Evolutionary conservation across 1,140 invertebrate genomes (phyloP).

Genomic region (Antheraea pernyi): DNA sequence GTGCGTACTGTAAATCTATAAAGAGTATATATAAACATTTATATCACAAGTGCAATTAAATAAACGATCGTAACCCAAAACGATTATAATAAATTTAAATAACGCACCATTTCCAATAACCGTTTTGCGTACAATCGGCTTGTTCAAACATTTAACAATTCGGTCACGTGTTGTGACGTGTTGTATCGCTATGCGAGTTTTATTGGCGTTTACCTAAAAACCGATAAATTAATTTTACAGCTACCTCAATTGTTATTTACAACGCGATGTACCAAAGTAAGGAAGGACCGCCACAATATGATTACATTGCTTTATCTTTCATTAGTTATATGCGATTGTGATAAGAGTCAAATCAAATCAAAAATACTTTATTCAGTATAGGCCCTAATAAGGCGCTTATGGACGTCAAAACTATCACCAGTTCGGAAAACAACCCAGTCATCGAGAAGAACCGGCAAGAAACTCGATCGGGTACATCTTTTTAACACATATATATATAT

Average conservation of each 20-base stretch:
- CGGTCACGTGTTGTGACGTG: neutral
- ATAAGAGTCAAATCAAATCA: no score
- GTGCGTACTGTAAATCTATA: no score
- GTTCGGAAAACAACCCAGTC: no score
- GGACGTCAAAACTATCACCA: no score
- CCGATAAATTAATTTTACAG: conserved; percentile 26
- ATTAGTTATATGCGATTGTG: neutral
- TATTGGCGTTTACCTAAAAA: conserved; percentile 6
- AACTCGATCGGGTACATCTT: no score
- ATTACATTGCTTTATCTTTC: neutral
- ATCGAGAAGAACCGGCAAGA: no score
- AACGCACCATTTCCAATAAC: neutral
- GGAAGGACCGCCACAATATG: neutral
- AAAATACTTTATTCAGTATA: no score
- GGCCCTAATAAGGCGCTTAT: no score
- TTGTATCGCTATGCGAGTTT: neutral
- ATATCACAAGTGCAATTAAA: neutral
- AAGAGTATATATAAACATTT: no score
- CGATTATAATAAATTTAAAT: neutral
- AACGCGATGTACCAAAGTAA: neutral
- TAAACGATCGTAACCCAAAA: neutral
- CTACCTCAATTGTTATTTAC: conserved; percentile 23
- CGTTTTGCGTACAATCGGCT: neutral
- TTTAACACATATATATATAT: no score
- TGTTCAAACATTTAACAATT: neutral